These are phyloP conservation scores for Astropecten irregularis DNA, from an alignment of 53 echinoderm and acorn worm genomes.

Conservation along the genomic window DNA sequence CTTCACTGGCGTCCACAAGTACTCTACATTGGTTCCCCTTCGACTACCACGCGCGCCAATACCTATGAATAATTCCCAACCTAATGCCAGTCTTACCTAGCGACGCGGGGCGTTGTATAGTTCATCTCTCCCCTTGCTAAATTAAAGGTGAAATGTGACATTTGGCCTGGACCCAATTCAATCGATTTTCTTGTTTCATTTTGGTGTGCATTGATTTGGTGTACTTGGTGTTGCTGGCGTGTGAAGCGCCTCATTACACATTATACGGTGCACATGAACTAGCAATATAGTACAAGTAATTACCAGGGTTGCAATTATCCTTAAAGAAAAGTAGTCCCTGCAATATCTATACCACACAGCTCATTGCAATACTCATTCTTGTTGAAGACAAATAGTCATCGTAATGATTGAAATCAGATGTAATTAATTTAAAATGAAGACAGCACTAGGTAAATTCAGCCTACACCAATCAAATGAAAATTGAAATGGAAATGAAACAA, in stretches of 20 bases:
- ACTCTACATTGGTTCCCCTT: constrained; percentile 4
- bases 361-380: too few species aligned
- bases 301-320: too few species aligned
- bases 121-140: constrained; percentile 13
- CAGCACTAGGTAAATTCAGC: too few species aligned
- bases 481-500: too few species aligned
- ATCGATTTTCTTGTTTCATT: constrained; percentile 58
- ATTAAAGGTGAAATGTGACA: constrained; percentile 55
- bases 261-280: not conserved
- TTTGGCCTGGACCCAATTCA: constrained; percentile 50
- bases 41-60: not conserved
- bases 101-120: not conserved
- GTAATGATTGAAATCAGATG: too few species aligned
- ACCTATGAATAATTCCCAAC: constrained; percentile 35
- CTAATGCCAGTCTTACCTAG: constrained; percentile 14
- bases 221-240: not conserved
- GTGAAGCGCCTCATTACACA: constrained; percentile 24
- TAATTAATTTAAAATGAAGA: too few species aligned
- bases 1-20: constrained; percentile 42
- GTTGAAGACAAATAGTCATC: too few species aligned
- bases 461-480: too few species aligned
- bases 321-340: too few species aligned
- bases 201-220: constrained; percentile 31
- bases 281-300: not conserved
- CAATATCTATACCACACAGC: too few species aligned